These are phyloP conservation scores for Neosilurus mollespiculum DNA, from an alignment of 2,797 vertebrate genomes.

Conservation along the genomic window DNA sequence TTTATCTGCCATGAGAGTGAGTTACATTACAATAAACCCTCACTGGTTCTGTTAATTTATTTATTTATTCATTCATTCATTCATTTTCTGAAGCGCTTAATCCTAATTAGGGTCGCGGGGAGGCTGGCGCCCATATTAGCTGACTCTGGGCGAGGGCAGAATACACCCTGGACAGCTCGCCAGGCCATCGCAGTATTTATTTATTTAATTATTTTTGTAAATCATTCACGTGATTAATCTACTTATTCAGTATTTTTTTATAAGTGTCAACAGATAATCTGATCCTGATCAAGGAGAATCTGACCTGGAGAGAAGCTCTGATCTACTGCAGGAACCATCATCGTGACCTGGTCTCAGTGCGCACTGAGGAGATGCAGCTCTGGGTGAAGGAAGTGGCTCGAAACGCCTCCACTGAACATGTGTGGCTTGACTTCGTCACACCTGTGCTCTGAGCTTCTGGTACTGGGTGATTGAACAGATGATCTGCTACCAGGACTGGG, in stretches of 20 bases:
- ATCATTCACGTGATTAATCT: neutral
- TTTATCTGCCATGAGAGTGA: slow-evolving; percentile 18
- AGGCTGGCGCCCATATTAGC: no score
- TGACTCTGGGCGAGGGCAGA: no score
- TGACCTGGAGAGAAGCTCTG: slow-evolving; percentile 18
- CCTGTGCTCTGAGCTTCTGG: neutral
- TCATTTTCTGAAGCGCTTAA: no score
- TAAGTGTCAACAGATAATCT: neutral
- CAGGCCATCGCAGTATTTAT: no score
- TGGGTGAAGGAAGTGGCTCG: neutral
- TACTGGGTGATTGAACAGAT: neutral
- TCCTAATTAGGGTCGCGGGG: no score
- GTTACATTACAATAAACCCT: neutral
- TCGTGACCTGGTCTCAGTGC: slow-evolving; percentile 47
- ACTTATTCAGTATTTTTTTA: neutral
- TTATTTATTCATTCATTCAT: no score
- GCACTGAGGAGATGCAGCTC: slow-evolving; percentile 11
- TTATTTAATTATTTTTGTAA: neutral
- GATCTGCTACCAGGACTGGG: neutral
- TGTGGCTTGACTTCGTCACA: neutral
- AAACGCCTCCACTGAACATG: no score
- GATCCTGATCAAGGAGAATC: neutral
- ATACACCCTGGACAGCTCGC: no score
- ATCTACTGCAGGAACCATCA: slow-evolving; percentile 18
- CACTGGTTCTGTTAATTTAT: neutral